A percentile compares a stretch with the other conserved stretches of the same genome.
These are phyloP conservation scores for Serrognathus titanus DNA, from an alignment of 2,888 invertebrate genomes.

Conservation along the genomic window DNA sequence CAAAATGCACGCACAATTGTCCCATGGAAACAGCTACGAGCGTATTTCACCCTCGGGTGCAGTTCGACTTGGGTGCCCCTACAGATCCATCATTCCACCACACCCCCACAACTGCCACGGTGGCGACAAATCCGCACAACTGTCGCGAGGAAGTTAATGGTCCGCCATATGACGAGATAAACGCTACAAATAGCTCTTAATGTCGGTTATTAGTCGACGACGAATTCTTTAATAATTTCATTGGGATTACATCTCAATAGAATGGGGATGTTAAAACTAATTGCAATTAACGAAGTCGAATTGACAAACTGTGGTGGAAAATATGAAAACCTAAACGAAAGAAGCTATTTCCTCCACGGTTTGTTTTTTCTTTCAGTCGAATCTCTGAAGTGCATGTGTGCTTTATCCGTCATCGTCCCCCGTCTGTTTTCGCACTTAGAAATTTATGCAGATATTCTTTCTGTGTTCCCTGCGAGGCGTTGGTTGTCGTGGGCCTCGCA, in stretches of 20 bases:
- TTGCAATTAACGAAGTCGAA: too few species aligned
- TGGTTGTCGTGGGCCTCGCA: slow-evolving; percentile 17
- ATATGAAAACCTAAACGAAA: too few species aligned
- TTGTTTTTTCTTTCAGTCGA: too few species aligned
- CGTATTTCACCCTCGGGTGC: not conserved
- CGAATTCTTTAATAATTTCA: too few species aligned
- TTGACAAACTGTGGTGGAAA: too few species aligned
- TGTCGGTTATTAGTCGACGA: slow-evolving; percentile 23
- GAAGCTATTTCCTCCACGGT: too few species aligned
- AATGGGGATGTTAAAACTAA: too few species aligned
- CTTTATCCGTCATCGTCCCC: too few species aligned
- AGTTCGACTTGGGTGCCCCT: slow-evolving; percentile 1
- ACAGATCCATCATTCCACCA: slow-evolving; percentile 32
- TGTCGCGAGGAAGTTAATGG: slow-evolving; percentile 25
- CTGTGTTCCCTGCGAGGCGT: too few species aligned
- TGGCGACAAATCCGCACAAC: slow-evolving; percentile 32
- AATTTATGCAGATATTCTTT: too few species aligned
- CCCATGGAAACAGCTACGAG: not conserved
- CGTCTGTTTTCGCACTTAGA: not conserved
- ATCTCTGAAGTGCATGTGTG: too few species aligned
- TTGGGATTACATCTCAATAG: too few species aligned
- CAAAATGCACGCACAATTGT: not conserved
- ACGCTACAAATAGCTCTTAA: slow-evolving; percentile 23
- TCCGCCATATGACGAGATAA: slow-evolving; percentile 27
- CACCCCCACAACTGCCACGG: slow-evolving; percentile 34